Evolutionary conservation across 2,113 vertebrate genomes (phyloP).

Genomic region (Ranitomeya variabilis): DNA sequence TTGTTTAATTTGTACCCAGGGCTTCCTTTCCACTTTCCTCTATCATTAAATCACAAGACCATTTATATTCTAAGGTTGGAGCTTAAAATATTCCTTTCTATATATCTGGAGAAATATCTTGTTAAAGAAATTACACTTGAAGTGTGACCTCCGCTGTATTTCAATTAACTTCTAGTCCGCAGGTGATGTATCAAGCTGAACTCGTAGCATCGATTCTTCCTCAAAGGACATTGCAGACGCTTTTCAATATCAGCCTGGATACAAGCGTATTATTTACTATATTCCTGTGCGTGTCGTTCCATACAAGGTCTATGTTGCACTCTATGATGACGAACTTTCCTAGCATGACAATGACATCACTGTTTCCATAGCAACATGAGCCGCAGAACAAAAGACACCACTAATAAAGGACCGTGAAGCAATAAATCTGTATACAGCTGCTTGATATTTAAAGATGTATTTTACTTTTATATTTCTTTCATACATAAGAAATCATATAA

Average conservation of each 20-base stretch:
- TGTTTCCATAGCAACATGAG: constrained; percentile 49
- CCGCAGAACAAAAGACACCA: constrained; percentile 43
- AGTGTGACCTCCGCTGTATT: constrained; percentile 10
- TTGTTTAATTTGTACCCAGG: not conserved
- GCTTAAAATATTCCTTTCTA: not conserved
- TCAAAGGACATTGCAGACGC: not conserved
- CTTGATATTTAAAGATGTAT: constrained; percentile 4
- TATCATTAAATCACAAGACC: not conserved
- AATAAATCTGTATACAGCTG: not conserved
- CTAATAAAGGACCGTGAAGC: constrained; percentile 1
- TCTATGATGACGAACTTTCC: constrained; percentile 47
- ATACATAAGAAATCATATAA: too few relatives aligned
- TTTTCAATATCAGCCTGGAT: not conserved
- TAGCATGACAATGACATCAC: constrained; percentile 46
- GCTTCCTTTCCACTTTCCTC: not conserved
- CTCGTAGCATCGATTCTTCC: not conserved
- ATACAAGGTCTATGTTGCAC: constrained; percentile 26
- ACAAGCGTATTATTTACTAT: constrained; percentile 15
- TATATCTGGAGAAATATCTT: constrained; percentile 6
- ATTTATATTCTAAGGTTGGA: not conserved
- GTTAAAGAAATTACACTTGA: constrained; percentile 16
- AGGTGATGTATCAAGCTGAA: not conserved
- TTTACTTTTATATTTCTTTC: not conserved
- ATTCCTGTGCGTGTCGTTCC: not conserved
- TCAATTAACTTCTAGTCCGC: constrained; percentile 18